Evolutionary conservation across 2,113 vertebrate genomes (phyloP), one percentile per base, ranked within the genome.

Genomic region (Cebidichthys violaceus): DNA sequence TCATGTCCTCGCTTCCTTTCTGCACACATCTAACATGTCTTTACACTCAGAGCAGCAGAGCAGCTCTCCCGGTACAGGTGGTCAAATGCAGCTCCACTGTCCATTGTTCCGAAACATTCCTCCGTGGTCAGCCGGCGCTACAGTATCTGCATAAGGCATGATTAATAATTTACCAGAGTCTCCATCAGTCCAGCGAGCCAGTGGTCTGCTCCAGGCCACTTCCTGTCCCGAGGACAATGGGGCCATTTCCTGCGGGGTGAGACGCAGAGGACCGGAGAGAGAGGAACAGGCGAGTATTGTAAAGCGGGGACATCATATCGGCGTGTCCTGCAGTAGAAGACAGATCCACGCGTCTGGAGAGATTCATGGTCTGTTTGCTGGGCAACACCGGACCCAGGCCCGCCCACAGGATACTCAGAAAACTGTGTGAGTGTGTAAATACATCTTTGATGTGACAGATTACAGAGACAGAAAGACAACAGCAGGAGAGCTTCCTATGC

Each of bases 171-270:
- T 82, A 94, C 74, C 61, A 52, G 43, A 33, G 75, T 76, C 86
- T 92, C 81, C 77, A 84, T 89, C 83, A 84, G 22, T 54, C 47
- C 71, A 67, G 70, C 65, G 45, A 74, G 81, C 85, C 27, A 67
- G 83, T 88, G 87, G 75, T 87, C 88, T 87, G 77, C 86, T 54
- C 20, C 66, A 71, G 84, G 86, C 89, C 82, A 86, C 91, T 92
- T 94, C 93, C 93, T 92, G 79, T 92, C 85, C 72, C 59, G 18
- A 87, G 88, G 91, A 94, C 93, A 93, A 92, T 93, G 65, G 88
- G 68, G 41, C 87, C 76, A 77, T 89, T 94, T 94, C 92, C 92
- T 91, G 91, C 43, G 37, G 85, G 70, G 67, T 47, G 57, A 22
- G 54, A 77, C 33, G 50, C 54, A 65, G 61, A 61, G 57, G 41